Conservation (phyloP, 1,140 invertebrate species). For the Drosophila melanogaster region Release_6_plus_ISO1_MT NT_037436.4:19271501-19272000, state of each 20-base stretch:
- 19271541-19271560: constrained; percentile 75
- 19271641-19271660: constrained; percentile 92
- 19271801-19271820: constrained; percentile 92
- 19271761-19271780: constrained; percentile 95
- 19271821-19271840: constrained; percentile 92
- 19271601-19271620: constrained; percentile 90
- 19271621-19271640: constrained; percentile 92
- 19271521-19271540: constrained; percentile 89
- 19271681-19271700: constrained; percentile 91
- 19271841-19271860: constrained; percentile 92
- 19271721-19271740: constrained; percentile 88
- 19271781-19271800: constrained; percentile 91
- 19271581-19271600: constrained; percentile 84
- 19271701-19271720: constrained; percentile 88
- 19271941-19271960: constrained; percentile 90
- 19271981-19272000: constrained; percentile 86
- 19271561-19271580: constrained; percentile 81
- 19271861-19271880: constrained; percentile 89
- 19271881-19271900: constrained; percentile 89
- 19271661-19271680: constrained; percentile 89
- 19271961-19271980: constrained; percentile 88
- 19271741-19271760: constrained; percentile 90
- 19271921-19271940: constrained; percentile 89
- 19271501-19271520: constrained; percentile 91
- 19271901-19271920: constrained; percentile 86